These are phyloP conservation scores for Stichopus horrens DNA, from an alignment of 53 echinoderm and acorn worm genomes.

Conservation along the genomic window DNA sequence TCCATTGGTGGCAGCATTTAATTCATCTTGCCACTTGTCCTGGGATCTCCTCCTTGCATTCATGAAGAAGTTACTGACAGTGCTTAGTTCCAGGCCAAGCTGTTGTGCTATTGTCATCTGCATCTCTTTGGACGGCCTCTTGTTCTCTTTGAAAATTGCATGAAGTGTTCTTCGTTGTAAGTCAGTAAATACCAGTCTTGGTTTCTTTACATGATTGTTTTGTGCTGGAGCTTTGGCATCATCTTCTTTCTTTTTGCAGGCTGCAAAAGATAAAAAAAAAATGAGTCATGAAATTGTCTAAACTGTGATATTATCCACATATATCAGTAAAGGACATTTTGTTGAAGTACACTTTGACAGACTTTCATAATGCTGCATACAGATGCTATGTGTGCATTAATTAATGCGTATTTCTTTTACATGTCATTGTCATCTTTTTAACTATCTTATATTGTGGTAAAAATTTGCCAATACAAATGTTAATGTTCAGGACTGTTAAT, in stretches of 20 bases:
- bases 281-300: not conserved
- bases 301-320: not conserved
- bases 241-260: slow-evolving; percentile 98
- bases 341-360: no score
- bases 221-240: slow-evolving; percentile 86
- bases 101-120: slow-evolving; percentile 98
- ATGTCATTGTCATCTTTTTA: no score
- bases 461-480: no score
- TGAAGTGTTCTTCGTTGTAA: slow-evolving; percentile 95
- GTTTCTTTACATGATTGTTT: slow-evolving; percentile 90
- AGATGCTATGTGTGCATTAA: no score
- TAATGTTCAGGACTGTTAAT: no score
- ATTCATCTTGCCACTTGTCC: slow-evolving; percentile 97
- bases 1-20: slow-evolving; percentile 52
- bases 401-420: no score
- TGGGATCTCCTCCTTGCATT: slow-evolving; percentile 90
- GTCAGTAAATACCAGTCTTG: slow-evolving; percentile 96
- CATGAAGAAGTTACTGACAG: slow-evolving; percentile 99
- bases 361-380: no score
- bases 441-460: no score
- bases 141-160: slow-evolving; percentile 99
- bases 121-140: slow-evolving; percentile 97
- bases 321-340: not conserved
- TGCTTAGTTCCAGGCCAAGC: slow-evolving; percentile 94
- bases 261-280: slow-evolving; percentile 48